These are phyloP conservation scores for Harpagoxenus sublaevis DNA, from an alignment of 2,888 invertebrate genomes.

Conservation along the genomic window DNA sequence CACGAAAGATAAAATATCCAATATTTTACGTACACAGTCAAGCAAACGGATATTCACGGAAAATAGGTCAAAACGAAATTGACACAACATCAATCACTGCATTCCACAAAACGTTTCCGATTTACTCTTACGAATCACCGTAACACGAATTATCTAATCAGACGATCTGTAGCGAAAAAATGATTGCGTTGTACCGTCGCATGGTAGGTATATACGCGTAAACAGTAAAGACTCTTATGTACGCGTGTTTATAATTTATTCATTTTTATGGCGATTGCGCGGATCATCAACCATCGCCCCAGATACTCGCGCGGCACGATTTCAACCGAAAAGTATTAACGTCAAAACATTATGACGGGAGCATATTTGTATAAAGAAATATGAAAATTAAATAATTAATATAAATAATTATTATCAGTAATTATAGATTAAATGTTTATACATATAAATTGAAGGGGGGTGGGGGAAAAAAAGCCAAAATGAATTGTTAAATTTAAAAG, in stretches of 20 bases:
- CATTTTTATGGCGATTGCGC: constrained; percentile 57
- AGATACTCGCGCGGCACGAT: constrained; percentile 45
- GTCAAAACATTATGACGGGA: constrained; percentile 64
- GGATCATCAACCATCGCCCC: constrained; percentile 52
- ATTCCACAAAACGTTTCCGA: neutral
- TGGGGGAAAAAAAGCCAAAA: constrained; percentile 79
- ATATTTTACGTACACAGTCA: constrained; percentile 9
- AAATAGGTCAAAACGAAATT: constrained; percentile 15
- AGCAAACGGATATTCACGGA: constrained; percentile 1
- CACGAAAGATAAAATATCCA: constrained; percentile 1
- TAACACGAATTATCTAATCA: constrained; percentile 28
- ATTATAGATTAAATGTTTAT: constrained; percentile 83
- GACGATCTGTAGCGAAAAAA: constrained; percentile 26
- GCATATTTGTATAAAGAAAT: constrained; percentile 77
- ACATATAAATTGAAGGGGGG: constrained; percentile 75
- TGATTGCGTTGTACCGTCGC: constrained; percentile 43
- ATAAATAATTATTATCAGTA: constrained; percentile 77
- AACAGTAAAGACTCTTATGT: constrained; percentile 53
- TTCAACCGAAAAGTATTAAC: constrained; percentile 67
- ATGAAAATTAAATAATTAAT: constrained; percentile 74
- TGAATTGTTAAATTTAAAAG: constrained; percentile 83
- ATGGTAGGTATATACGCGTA: constrained; percentile 43
- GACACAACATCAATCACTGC: neutral
- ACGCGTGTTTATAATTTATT: constrained; percentile 57
- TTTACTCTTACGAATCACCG: neutral